phyloP scores from a whole-genome alignment of 2,797 vertebrate species.

The Pelobates cultripes region DNA sequence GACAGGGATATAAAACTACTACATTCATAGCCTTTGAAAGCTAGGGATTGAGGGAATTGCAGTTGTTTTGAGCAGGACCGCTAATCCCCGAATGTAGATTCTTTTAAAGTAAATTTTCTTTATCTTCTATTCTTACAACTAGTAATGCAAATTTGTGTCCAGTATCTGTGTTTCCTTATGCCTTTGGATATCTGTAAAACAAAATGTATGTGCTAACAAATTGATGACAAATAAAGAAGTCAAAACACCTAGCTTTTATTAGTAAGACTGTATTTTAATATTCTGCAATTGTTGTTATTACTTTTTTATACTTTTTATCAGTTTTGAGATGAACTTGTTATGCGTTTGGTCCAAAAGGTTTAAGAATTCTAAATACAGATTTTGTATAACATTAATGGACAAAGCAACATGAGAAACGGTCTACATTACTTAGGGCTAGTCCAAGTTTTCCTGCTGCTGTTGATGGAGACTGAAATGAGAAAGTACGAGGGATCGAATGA shows the following conservation, averaged over 20 bases:
- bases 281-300: not conserved
- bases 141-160: constrained; percentile 22
- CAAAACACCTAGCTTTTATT: not conserved
- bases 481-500: no score
- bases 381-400: no score
- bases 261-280: not conserved
- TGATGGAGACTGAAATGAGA: no score
- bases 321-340: no score
- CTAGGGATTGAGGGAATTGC: not conserved
- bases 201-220: constrained; percentile 46
- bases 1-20: not conserved
- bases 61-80: not conserved
- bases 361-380: no score
- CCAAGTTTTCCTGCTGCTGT: no score
- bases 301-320: no score
- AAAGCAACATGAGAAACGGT: no score
- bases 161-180: constrained; percentile 19
- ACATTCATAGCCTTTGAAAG: not conserved
- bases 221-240: constrained; percentile 28
- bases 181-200: constrained; percentile 32
- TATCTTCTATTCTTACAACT: constrained; percentile 15
- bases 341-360: no score
- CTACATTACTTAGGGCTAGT: no score
- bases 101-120: not conserved
- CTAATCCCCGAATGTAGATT: not conserved